phyloP scores from a whole-genome alignment of 2,888 invertebrate species.

The Branchellion lobata region DNA sequence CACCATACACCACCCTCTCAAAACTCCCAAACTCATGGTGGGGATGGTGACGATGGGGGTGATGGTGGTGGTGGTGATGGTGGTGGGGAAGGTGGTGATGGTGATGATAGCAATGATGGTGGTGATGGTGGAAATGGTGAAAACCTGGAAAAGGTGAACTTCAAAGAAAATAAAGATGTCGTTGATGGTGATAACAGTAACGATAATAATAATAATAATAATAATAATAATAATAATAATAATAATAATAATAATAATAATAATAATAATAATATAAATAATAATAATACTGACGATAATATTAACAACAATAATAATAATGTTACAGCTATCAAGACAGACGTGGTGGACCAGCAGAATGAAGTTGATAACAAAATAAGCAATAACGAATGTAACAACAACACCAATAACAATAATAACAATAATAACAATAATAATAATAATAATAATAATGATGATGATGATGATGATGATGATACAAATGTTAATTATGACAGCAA shows the following conservation, averaged over 20 bases:
- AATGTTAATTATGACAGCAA: background rate
- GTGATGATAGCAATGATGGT: background rate
- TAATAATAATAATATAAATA: background rate
- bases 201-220: background rate
- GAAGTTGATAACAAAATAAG: too few species aligned
- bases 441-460: background rate
- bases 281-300: background rate
- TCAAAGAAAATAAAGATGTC: background rate
- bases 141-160: background rate
- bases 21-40: too few species aligned
- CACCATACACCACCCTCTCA: too few species aligned
- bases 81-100: background rate
- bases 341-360: too few species aligned
- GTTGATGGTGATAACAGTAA: constrained; percentile 4
- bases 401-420: background rate
- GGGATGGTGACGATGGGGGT: too few species aligned
- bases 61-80: background rate
- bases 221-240: background rate
- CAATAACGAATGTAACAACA: background rate
- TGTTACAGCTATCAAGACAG: background rate
- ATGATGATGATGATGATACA: background rate
- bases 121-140: background rate
- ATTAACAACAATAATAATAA: background rate
- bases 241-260: background rate
- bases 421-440: background rate